These are phyloP conservation scores for Ceratothoa steindachneri DNA, from an alignment of 2,888 invertebrate genomes.

Conservation along the genomic window DNA sequence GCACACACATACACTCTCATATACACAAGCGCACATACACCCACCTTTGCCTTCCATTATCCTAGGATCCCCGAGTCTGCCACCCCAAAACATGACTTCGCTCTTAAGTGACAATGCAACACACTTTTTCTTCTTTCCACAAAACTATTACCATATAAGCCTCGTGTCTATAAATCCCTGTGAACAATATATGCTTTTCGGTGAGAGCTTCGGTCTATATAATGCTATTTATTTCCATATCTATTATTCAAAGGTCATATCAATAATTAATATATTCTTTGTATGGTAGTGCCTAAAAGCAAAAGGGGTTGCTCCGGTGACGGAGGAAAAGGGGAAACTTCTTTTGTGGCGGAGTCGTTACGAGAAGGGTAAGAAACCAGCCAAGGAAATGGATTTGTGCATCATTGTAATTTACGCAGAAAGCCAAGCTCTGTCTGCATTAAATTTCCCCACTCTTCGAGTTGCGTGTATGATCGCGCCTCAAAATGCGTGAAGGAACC, in stretches of 20 bases:
- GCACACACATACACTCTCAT: background rate
- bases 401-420: background rate
- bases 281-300: background rate
- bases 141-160: too few relatives aligned
- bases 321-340: background rate
- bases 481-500: too few relatives aligned
- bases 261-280: background rate
- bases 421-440: background rate
- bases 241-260: background rate
- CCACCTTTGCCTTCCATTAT: background rate
- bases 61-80: background rate
- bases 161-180: too few relatives aligned
- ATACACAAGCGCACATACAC: background rate
- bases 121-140: background rate
- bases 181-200: too few relatives aligned
- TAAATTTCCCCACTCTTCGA: constrained; percentile 4
- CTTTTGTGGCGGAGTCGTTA: background rate
- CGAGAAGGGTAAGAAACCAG: background rate
- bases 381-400: constrained; percentile 3
- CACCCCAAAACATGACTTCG: background rate
- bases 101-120: constrained; percentile 3
- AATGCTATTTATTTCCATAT: background rate
- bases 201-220: too few relatives aligned
- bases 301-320: background rate
- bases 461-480: too few relatives aligned